Evolutionary conservation across 2,888 invertebrate genomes (phyloP).

Genomic region (Acleris literana): DNA sequence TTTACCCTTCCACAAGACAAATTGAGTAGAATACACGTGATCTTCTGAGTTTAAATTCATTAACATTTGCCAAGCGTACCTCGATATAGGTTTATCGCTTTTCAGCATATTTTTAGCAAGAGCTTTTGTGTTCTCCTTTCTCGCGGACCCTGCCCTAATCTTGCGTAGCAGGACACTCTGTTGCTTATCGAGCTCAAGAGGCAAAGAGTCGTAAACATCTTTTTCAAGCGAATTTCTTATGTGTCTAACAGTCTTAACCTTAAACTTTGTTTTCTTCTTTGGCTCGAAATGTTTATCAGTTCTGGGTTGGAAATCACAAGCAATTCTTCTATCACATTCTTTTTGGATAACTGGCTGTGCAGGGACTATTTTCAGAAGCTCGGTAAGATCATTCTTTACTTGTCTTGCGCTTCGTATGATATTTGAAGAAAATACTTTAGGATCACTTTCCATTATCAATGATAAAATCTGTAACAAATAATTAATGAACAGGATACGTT

Average conservation of each 20-base stretch:
- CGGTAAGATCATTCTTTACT: conserved; percentile 59
- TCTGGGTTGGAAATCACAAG: conserved; percentile 60
- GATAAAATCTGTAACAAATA: conserved; percentile 44
- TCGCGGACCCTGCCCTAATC: conserved; percentile 62
- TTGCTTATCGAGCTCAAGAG: conserved; percentile 63
- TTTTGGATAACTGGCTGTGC: conserved; percentile 52
- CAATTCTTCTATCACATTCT: conserved; percentile 39
- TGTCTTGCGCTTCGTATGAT: conserved; percentile 55
- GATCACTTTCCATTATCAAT: conserved; percentile 50
- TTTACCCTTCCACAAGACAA: conserved; percentile 65
- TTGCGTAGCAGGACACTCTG: conserved; percentile 62
- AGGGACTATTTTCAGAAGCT: conserved; percentile 56
- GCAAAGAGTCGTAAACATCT: conserved; percentile 59
- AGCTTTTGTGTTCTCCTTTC: conserved; percentile 60
- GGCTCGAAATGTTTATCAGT: conserved; percentile 63
- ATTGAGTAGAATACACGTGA: conserved; percentile 58
- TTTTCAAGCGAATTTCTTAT: conserved; percentile 66
- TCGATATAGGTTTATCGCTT: conserved; percentile 60
- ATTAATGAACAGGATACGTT: neutral
- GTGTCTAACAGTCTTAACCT: conserved; percentile 72
- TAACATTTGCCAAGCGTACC: conserved; percentile 74
- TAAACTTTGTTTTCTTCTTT: conserved; percentile 61
- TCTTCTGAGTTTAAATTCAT: conserved; percentile 68
- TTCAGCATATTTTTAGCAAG: conserved; percentile 62
- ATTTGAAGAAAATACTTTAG: conserved; percentile 61